phyloP scores from a whole-genome alignment of 2,888 invertebrate species.

The Merodon equestris region DNA sequence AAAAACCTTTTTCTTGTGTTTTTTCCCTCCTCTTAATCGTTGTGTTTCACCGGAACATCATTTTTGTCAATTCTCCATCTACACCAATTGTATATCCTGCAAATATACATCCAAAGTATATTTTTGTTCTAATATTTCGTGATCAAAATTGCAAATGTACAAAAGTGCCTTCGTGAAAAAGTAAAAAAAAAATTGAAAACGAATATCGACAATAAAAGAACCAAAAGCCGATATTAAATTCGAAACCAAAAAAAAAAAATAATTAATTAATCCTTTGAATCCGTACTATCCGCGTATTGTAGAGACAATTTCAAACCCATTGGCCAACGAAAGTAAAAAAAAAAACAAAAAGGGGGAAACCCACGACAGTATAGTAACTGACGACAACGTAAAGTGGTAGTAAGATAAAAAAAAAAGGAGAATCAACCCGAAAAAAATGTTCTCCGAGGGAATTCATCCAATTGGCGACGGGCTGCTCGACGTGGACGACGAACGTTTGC shows the following conservation, averaged over 20 bases:
- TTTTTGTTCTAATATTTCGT: conserved; percentile 4
- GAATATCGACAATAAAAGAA: conserved; percentile 3
- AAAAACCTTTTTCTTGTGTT: conserved; percentile 45
- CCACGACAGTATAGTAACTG: neutral
- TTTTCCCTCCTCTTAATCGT: neutral
- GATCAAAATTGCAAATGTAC: conserved; percentile 40
- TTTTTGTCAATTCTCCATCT: too few relatives aligned
- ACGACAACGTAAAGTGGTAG: conserved; percentile 1
- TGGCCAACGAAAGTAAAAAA: conserved; percentile 1
- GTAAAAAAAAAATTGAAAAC: conserved; percentile 26
- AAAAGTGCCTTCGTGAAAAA: conserved; percentile 44
- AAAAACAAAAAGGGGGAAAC: neutral
- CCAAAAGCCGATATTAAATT: neutral
- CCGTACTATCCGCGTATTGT: too few relatives aligned
- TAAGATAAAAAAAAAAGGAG: neutral
- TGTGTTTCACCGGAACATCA: too few relatives aligned
- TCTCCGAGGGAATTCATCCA: conserved; percentile 77
- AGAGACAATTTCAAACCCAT: neutral
- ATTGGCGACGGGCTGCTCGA: conserved; percentile 86
- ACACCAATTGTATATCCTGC: too few relatives aligned
- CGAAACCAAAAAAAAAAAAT: conserved; percentile 35
- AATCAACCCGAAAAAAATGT: conserved; percentile 72
- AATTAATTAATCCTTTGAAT: too few relatives aligned
- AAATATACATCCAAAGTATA: too few relatives aligned
- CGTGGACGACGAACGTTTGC: conserved; percentile 84